Base-by-base conservation (phyloP, 2,113 vertebrate genomes). In the Odontophorus gujanensis region DNA sequence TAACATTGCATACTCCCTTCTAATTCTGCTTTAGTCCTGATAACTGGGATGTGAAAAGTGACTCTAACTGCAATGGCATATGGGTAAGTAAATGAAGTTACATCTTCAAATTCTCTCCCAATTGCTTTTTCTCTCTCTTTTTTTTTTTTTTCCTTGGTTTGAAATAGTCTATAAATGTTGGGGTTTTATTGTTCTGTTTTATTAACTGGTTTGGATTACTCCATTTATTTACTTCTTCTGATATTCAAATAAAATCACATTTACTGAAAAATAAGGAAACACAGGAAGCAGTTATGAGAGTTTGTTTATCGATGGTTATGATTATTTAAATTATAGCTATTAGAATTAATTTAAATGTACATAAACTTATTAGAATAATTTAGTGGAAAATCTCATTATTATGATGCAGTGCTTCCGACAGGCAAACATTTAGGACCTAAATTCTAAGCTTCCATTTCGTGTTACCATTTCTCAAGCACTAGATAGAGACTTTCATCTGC, bases 1-100 rank as follows among this genome's bases (percentile, higher is more conserved):
- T 96, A 65, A 85, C 26, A 8, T 7, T 47, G 3, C 25, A 13
- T 79, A 18, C 62, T 26, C 20, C 62, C 90, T 57, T 73, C 2
- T 59, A 47, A 96, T 74, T 92, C 65, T 36, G 0, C 89, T 88
- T 51, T 57, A 98, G 98, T 72, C 97, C 98, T 30, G 84, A 97
- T 58, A 89, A 97, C 26, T 98, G 98, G 98, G 98, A 98, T 87
- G 67, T 4, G 10, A 62, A 95, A 28, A 87, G 69, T 40, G 98
- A 98, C 47, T 98, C 98, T 13, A 98, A 98, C 86, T 98, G 98
- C 88, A 98, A 98, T 66, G 98, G 98, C 78, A 98, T 98, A 79
- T 98, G 97, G 98, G 98, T 98, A 92, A 97, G 97, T 74, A 58
- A 84, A 78, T 38, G 13, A 85, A 75, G 11, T 82, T 79, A 3